phyloP scores from a whole-genome alignment of 2,113 vertebrate genomes.

The Plectropomus leopardus region DNA sequence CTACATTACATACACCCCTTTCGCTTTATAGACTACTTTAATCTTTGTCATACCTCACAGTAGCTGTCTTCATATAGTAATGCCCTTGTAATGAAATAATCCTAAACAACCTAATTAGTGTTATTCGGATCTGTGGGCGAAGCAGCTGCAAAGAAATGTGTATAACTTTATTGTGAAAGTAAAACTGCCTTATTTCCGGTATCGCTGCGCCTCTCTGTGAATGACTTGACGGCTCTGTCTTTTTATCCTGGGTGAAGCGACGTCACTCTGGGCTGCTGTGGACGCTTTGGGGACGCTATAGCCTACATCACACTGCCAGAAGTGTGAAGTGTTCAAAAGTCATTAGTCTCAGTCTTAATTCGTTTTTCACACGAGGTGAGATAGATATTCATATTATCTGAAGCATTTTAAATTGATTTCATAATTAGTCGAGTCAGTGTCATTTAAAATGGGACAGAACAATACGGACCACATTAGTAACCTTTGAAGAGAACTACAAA shows the following conservation, averaged over 20 bases:
- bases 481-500: neutral
- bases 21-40: too few species aligned
- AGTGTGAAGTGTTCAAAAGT: constrained; percentile 4
- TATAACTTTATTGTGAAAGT: constrained; percentile 36
- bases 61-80: neutral
- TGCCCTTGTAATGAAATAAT: neutral
- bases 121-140: neutral
- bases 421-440: neutral
- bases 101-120: neutral
- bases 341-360: neutral
- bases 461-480: neutral
- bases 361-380: neutral
- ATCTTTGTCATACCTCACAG: neutral
- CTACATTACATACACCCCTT: too few species aligned
- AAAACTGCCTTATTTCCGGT: neutral
- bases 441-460: neutral
- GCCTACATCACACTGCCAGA: constrained; percentile 28
- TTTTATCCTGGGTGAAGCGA: constrained; percentile 61
- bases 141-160: neutral
- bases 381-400: neutral
- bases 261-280: constrained; percentile 73
- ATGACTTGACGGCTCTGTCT: constrained; percentile 27
- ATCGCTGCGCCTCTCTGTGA: neutral
- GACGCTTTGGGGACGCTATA: constrained; percentile 17
- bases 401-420: neutral